A percentile compares a stretch with the other conserved stretches of the same genome.
phyloP scores from a whole-genome alignment of 2,888 invertebrate genomes.

The Flexamia atlantica region DNA sequence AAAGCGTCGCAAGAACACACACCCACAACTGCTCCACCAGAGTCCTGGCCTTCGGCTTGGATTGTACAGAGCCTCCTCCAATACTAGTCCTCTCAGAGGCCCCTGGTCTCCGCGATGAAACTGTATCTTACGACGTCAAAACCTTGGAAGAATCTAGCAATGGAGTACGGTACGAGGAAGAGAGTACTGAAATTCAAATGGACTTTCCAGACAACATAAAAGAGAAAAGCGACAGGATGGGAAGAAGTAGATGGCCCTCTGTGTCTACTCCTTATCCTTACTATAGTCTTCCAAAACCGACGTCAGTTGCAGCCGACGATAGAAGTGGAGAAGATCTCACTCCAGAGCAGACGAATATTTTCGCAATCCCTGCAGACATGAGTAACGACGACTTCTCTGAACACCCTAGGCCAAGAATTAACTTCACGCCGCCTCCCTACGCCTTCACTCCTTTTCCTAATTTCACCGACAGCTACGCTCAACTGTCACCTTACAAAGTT shows the following conservation, averaged over 20 bases:
- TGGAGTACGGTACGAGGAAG: neutral
- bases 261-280: slow-evolving; percentile 42
- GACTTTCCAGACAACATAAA: neutral
- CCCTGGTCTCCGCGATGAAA: neutral
- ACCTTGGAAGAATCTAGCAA: neutral
- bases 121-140: neutral
- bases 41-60: slow-evolving; percentile 23
- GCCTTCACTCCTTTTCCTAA: slow-evolving; percentile 54
- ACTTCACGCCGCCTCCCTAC: slow-evolving; percentile 47
- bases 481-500: slow-evolving; percentile 60
- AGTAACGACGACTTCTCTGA: neutral
- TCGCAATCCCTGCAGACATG: slow-evolving; percentile 36
- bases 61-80: slow-evolving; percentile 15
- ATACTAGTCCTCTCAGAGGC: neutral
- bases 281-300: slow-evolving; percentile 13
- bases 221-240: slow-evolving; percentile 1
- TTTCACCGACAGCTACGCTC: slow-evolving; percentile 60
- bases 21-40: slow-evolving; percentile 6
- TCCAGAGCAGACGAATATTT: slow-evolving; percentile 44
- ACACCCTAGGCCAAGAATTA: neutral
- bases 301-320: neutral
- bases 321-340: neutral
- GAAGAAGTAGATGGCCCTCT: slow-evolving; percentile 40
- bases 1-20: neutral
- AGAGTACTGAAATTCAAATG: neutral